A percentile compares a stretch with the other conserved stretches of the same genome.
phyloP scores from a whole-genome alignment of 2,113 vertebrate genomes.

The Tachycineta bicolor region DNA sequence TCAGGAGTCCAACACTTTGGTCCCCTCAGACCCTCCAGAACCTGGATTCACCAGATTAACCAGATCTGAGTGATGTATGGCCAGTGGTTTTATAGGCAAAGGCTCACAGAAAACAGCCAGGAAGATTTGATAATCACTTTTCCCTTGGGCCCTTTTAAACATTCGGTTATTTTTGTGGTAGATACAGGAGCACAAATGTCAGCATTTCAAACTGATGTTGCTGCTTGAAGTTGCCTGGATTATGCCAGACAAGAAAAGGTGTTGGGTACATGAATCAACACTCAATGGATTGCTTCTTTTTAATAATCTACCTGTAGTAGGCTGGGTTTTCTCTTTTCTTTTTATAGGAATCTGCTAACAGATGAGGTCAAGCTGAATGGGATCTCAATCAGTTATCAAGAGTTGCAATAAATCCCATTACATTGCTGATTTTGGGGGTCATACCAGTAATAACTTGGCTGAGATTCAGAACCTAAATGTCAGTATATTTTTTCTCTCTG shows the following conservation, averaged over 20 bases:
- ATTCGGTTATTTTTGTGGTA: background rate
- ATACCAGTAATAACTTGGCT: background rate
- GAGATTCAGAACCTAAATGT: background rate
- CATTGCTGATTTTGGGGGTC: background rate
- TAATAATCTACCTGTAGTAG: background rate
- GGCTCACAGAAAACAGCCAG: background rate
- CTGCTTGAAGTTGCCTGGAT: background rate
- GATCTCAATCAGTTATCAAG: background rate
- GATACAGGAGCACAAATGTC: background rate
- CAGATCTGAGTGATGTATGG: background rate
- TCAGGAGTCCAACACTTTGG: background rate
- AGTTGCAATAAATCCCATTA: background rate
- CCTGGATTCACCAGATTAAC: background rate
- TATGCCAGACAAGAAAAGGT: background rate
- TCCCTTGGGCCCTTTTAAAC: background rate
- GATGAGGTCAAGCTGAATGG: background rate
- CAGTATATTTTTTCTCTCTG: background rate
- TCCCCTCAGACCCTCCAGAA: background rate
- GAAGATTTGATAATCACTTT: background rate
- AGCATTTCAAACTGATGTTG: background rate
- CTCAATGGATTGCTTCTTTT: background rate
- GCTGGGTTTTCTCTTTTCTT: background rate
- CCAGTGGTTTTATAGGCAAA: background rate
- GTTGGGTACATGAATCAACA: background rate
- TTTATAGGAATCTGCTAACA: background rate